Evolutionary conservation across 2,797 vertebrate species (phyloP).

Genomic region (Sebastes kiyomatsui): DNA sequence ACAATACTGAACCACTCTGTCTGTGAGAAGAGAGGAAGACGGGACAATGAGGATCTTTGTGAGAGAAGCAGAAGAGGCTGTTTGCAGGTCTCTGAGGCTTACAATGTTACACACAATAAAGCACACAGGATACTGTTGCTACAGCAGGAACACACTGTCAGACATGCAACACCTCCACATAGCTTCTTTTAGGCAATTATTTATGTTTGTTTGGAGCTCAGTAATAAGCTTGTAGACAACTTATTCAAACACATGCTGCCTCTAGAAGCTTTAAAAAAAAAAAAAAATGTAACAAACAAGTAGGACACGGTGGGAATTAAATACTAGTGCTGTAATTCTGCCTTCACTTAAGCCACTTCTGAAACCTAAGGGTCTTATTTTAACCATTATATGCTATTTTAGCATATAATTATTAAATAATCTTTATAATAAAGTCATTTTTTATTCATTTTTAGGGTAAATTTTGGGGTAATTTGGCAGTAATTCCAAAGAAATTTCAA

Average conservation of each 20-base stretch:
- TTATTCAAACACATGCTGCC: not conserved
- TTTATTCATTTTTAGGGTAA: accelerated
- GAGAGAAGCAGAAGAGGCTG: conserved; percentile 54
- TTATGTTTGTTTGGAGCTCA: not conserved
- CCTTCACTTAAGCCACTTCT: accelerated
- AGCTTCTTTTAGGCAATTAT: not conserved
- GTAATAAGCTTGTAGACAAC: not conserved
- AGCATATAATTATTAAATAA: too few species aligned
- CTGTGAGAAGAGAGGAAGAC: conserved; percentile 38
- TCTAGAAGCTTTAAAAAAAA: not conserved
- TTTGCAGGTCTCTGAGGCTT: conserved; percentile 53
- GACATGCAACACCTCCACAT: conserved; percentile 28
- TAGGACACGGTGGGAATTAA: too few species aligned
- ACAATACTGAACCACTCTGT: conserved; percentile 40
- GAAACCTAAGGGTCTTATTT: accelerated
- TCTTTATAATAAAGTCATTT: too few species aligned
- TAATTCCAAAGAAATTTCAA: too few species aligned
- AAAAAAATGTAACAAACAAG: too few species aligned
- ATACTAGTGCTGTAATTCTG: too few species aligned
- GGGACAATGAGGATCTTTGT: conserved; percentile 75
- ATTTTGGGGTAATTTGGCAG: too few species aligned
- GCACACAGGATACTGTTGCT: conserved; percentile 44
- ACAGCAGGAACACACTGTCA: conserved; percentile 16
- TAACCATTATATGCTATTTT: too few species aligned
- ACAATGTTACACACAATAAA: conserved; percentile 38